These are phyloP conservation scores for Eilema griseolum DNA, from an alignment of 2,888 invertebrate species.

Conservation along the genomic window DNA sequence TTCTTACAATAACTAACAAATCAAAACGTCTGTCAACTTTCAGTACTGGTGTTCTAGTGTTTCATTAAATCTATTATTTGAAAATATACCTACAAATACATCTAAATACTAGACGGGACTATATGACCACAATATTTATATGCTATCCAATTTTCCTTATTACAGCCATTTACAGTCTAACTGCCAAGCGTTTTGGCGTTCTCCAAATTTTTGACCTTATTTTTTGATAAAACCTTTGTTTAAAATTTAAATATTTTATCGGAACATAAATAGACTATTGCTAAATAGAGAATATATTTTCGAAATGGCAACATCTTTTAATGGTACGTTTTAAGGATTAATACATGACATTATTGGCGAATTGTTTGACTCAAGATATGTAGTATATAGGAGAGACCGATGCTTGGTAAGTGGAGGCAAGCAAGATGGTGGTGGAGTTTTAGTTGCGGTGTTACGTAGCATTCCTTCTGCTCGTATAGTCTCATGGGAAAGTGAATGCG, in stretches of 20 bases:
- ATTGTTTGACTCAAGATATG: too few species aligned
- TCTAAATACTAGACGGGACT: conserved; percentile 53
- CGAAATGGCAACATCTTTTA: background rate
- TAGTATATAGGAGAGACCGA: too few species aligned
- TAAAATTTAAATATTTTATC: background rate
- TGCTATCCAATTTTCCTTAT: conserved; percentile 45
- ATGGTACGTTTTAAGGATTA: conserved; percentile 2
- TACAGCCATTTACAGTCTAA: conserved; percentile 79
- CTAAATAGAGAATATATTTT: background rate
- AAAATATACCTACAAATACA: conserved; percentile 56
- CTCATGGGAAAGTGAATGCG: too few species aligned
- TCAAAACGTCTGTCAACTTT: conserved; percentile 43
- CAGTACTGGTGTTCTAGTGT: conserved; percentile 66
- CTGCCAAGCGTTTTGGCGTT: conserved; percentile 58
- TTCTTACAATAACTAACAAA: conserved; percentile 38
- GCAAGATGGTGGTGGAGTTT: too few species aligned
- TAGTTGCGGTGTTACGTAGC: too few species aligned
- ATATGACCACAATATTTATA: conserved; percentile 43
- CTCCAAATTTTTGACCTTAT: conserved; percentile 54
- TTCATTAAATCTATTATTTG: conserved; percentile 49
- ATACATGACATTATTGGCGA: too few species aligned
- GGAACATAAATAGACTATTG: background rate
- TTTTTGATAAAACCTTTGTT: conserved; percentile 14
- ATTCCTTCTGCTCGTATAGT: too few species aligned
- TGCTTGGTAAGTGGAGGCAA: too few species aligned